Evolutionary conservation across 2,888 invertebrate genomes (phyloP).

Genomic region (Eristalinus sepulchralis): DNA sequence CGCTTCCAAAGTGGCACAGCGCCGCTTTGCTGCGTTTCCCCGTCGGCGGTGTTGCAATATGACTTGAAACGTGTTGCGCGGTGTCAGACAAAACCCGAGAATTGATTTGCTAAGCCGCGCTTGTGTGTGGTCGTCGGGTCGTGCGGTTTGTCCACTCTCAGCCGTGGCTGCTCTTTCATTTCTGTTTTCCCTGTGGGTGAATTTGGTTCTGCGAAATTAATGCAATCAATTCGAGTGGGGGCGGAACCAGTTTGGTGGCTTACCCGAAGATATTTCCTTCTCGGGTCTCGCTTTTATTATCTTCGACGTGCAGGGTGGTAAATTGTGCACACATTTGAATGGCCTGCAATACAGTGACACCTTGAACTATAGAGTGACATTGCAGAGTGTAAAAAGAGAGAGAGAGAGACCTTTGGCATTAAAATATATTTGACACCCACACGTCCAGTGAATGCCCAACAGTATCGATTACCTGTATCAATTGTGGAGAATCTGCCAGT

Average conservation of each 20-base stretch:
- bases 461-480: neutral
- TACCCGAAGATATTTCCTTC: conserved; percentile 31
- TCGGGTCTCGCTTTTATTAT: conserved; percentile 26
- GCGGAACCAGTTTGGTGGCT: conserved; percentile 42
- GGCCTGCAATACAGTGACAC: neutral
- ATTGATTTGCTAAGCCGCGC: conserved; percentile 19
- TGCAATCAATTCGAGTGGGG: conserved; percentile 21
- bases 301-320: neutral
- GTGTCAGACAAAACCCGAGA: conserved; percentile 30
- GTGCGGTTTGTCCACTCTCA: neutral
- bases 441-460: neutral
- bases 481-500: neutral
- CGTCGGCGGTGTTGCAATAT: conserved; percentile 48
- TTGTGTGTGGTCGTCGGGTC: conserved; percentile 23
- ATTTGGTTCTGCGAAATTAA: conserved; percentile 44
- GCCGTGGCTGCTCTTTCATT: neutral
- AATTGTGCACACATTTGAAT: conserved; percentile 7
- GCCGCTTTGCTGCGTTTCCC: conserved; percentile 31
- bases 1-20: neutral
- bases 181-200: conserved; percentile 5
- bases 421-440: neutral
- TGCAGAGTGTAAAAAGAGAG: neutral
- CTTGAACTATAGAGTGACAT: neutral
- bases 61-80: conserved; percentile 26
- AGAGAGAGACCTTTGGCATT: neutral